Base-by-base conservation (phyloP, 1,140 invertebrate species). In the Monomorium pharaonis region DNA sequence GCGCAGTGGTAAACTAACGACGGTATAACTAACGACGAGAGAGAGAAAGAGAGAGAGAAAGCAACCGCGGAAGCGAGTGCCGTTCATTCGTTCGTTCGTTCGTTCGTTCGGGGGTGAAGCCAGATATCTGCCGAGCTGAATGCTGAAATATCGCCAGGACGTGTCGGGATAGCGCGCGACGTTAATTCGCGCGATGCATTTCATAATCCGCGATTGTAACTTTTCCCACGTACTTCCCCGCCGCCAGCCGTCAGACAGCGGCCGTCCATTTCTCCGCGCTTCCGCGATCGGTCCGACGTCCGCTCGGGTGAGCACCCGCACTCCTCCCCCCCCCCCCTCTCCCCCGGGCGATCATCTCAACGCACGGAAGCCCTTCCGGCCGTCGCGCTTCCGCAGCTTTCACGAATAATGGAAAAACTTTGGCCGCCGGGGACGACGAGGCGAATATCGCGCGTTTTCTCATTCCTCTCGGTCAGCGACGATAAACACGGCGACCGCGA, bases 381-480 rank as follows among this genome's bases (percentile, higher is more conserved):
- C 14, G 75, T 80, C 14, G 16, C 62, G 62, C 63, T 58, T 44
- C 5, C 24, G 24, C n/a, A 12, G 78, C 67, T 74, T 83, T 83
- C 70, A 47, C 67, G 27, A 47, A 58, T 72, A 72, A 83, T 72
- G 51, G 67, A 74, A 83, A 83, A 83, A 83, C 67, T 74, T 83
- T 74, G 54, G 24, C 42, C 56, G 56, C 37, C n/a, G 9, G 14
- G 37, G 67, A 60, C 37, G 51, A 72, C 51, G n/a, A 18, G 49
- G 37, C 24, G 78, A 47, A 83, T 58, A 74, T 60, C 67, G 51
- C 56, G 67, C 51, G 49, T 30, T 83, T n/a, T 56, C 78, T 47
- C 78, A 83, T 83, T 83, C 78, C 74, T 83, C 78, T 74, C 78
- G 78, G 78, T 83, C 78, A 83, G 78, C 78, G 67, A 74, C 51